Conservation (phyloP, 2,888 invertebrate genomes). For the Caenorhabditis parvicauda region DNA sequence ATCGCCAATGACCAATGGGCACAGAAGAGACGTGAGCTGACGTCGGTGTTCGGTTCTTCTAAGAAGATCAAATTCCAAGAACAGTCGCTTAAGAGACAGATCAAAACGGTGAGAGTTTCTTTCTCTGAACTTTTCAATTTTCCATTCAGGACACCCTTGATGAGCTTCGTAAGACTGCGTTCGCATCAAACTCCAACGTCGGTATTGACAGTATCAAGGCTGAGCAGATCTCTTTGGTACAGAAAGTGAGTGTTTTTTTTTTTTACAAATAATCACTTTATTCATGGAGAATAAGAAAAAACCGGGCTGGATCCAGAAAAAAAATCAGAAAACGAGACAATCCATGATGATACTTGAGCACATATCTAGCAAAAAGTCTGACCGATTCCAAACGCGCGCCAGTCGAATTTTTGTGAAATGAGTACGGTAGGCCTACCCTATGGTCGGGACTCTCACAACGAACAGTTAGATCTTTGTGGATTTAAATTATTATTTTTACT, state of each 20-base stretch:
- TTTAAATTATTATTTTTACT: too few species aligned
- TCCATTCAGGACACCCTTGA: slow-evolving; percentile 37
- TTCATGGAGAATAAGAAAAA: background rate
- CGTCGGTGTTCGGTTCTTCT: slow-evolving; percentile 33
- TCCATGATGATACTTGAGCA: too few species aligned
- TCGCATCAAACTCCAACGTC: slow-evolving; percentile 27
- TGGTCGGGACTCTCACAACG: too few species aligned
- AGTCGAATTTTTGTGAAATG: too few species aligned
- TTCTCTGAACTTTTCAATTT: background rate
- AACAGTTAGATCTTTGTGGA: too few species aligned
- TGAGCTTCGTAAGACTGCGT: slow-evolving; percentile 42
- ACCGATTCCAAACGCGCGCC: too few species aligned
- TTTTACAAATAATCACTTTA: background rate
- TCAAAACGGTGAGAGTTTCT: slow-evolving; percentile 13
- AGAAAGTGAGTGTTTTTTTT: slow-evolving; percentile 9
- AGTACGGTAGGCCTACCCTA: too few species aligned
- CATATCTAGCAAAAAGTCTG: too few species aligned
- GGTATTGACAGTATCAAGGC: slow-evolving; percentile 23
- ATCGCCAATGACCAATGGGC: slow-evolving; percentile 26
- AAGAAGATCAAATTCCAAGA: slow-evolving; percentile 42
- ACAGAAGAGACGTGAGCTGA: slow-evolving; percentile 28
- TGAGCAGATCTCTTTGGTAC: slow-evolving; percentile 27
- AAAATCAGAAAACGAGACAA: too few species aligned
- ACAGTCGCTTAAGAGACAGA: slow-evolving; percentile 27
- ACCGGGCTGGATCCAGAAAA: background rate